Evolutionary conservation across 2,888 invertebrate species (phyloP), one percentile per base, ranked within the genome.

Genomic region (Agrotis segetum): DNA sequence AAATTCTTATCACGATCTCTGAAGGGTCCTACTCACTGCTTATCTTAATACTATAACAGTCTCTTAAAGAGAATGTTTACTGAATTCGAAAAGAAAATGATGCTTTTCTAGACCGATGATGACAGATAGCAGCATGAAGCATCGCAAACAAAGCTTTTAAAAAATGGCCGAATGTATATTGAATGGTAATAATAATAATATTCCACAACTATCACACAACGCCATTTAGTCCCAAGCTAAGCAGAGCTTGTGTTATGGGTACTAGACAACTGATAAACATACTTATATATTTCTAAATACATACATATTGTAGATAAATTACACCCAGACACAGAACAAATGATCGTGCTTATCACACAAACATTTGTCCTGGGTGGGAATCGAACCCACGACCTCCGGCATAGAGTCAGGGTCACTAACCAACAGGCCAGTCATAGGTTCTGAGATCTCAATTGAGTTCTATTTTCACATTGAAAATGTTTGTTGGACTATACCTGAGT

Each of bases 31-130:
- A 71, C 74, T 77, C 79, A 82, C 81, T 83, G 82, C 82, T 90
- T 88, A 88, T 88, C 85, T 87, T 87, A 88, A 88, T 87, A 87
- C 84, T 86, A 81, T 86, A 87, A 85, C 85, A 86, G 86, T 77
- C 82, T 82, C 82, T 85, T 84, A 81, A 80, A 84, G 83, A 84
- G 85, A 87, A 87, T 88, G 85, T 88, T 85, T 81, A 85, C 86
- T 77, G 86, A 87, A 88, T 87, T 85, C 82, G 67, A 84, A 74
- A 82, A 78, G 74, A 70, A 76, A 74, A 75, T 72, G 59, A 68
- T 72, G 67, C 63, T 52, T 74, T 71, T 67, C 17, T 67, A 47
- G 61, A 65, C 58, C 74, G 64, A 67, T 74, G 72, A 61, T 67
- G 67, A 69, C 61, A 44, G 58, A 75, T 44, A 16, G 29, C 19